A percentile compares a stretch with the other conserved stretches of the same genome.
Evolutionary conservation across 1,140 invertebrate species (phyloP).

Genomic region (Dendrolimus kikuchii): DNA sequence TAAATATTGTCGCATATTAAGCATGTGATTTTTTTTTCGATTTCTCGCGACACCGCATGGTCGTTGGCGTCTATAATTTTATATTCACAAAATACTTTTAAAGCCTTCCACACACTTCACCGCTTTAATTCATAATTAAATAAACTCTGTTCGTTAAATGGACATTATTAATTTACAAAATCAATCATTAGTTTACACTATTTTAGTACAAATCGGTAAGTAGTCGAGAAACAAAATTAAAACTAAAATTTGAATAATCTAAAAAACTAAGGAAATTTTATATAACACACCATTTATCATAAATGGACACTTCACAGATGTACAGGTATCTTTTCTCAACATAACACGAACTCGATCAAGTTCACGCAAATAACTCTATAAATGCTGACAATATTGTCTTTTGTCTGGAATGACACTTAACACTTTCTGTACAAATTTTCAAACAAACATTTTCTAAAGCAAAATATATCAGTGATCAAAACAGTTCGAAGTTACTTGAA

Average conservation of each 20-base stretch:
- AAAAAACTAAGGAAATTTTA: slow-evolving; percentile 44
- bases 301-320: slow-evolving; percentile 24
- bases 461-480: slow-evolving; percentile 5
- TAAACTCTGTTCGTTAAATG: slow-evolving; percentile 24
- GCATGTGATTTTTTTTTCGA: slow-evolving; percentile 40
- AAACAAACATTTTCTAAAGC: slow-evolving; percentile 34
- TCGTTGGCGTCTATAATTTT: slow-evolving; percentile 40
- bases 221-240: slow-evolving; percentile 42
- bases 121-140: slow-evolving; percentile 27
- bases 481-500: too few relatives aligned
- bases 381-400: slow-evolving; percentile 70
- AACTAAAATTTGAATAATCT: slow-evolving; percentile 26
- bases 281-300: slow-evolving; percentile 30
- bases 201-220: slow-evolving; percentile 31
- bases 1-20: slow-evolving; percentile 71
- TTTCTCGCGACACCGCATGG: slow-evolving; percentile 41
- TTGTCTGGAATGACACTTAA: slow-evolving; percentile 70
- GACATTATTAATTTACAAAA: slow-evolving; percentile 38
- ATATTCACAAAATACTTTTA: slow-evolving; percentile 39
- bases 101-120: slow-evolving; percentile 24
- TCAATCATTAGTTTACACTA: slow-evolving; percentile 40
- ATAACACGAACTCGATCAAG: slow-evolving; percentile 16
- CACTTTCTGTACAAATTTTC: slow-evolving; percentile 34
- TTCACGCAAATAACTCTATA: slow-evolving; percentile 60
- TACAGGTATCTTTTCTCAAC: slow-evolving; percentile 12